Evolutionary conservation across 2,113 vertebrate genomes (phyloP).

Genomic region (Alouatta palliata): DNA sequence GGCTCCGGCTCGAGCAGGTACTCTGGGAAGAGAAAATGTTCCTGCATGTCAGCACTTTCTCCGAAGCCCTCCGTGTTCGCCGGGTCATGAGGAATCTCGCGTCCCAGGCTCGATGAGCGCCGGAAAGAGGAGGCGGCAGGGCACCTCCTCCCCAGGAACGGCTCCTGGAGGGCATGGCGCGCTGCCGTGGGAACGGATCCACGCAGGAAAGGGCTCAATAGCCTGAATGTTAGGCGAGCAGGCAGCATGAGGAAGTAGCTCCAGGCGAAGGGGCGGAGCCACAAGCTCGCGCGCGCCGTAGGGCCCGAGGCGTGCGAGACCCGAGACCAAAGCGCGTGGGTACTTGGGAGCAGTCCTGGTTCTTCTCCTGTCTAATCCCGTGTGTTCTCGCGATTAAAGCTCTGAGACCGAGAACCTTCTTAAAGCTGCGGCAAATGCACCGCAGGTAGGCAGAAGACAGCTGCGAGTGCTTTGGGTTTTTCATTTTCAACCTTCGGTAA

Average conservation of each 20-base stretch:
- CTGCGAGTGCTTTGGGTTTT: not conserved
- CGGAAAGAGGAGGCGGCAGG: not conserved
- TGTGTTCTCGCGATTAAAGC: conserved; percentile 25
- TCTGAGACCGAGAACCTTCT: accelerated
- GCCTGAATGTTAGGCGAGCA: accelerated
- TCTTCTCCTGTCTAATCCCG: not conserved
- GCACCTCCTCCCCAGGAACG: not conserved
- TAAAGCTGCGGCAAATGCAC: accelerated
- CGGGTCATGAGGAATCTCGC: not conserved
- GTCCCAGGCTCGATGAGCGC: not conserved
- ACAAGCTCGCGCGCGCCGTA: not conserved
- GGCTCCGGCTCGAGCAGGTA: not conserved
- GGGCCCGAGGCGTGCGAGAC: accelerated
- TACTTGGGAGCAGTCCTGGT: not conserved
- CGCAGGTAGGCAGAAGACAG: accelerated
- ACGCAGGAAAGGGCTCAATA: not conserved
- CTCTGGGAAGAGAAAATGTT: conserved; percentile 86
- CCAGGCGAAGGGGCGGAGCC: not conserved
- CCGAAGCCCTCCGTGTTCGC: not conserved
- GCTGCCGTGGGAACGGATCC: accelerated
- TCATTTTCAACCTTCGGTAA: not conserved
- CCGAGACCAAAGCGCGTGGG: accelerated
- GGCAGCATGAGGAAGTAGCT: not conserved
- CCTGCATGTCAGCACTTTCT: conserved; percentile 77
- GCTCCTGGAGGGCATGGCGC: not conserved